Percentiles rank a stretch among this genome's conserved stretches.
phyloP scores from a whole-genome alignment of 2,888 invertebrate genomes.

The Tinea trinotella region DNA sequence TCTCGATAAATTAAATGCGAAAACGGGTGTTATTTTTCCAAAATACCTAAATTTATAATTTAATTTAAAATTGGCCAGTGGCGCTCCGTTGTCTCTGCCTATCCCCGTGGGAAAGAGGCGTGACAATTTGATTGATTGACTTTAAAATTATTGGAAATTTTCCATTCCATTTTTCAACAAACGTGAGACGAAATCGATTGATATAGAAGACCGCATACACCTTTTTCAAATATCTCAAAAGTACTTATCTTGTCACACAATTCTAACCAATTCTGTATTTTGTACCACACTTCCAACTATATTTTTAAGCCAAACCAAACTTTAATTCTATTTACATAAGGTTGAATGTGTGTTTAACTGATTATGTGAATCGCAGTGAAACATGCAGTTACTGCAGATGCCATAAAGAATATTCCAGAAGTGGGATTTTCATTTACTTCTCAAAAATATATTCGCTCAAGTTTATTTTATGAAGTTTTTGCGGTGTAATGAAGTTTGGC shows the following conservation, averaged over 20 bases:
- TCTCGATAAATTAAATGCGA: too few species aligned
- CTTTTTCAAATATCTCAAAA: background rate
- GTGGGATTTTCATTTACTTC: background rate
- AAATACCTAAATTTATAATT: too few species aligned
- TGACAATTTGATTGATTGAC: too few species aligned
- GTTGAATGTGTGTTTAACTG: background rate
- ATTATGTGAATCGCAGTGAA: background rate
- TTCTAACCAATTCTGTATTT: background rate
- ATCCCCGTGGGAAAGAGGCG: too few species aligned
- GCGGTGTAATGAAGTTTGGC: background rate
- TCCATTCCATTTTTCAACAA: background rate
- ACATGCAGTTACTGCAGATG: slow-evolving; percentile 4
- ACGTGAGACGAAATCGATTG: background rate
- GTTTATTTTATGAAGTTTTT: background rate
- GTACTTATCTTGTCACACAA: slow-evolving; percentile 12
- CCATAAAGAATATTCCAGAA: slow-evolving; percentile 4
- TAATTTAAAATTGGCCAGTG: too few species aligned
- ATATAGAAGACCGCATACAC: background rate
- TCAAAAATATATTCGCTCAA: slow-evolving; percentile 4
- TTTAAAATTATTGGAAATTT: too few species aligned
- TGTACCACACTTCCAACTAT: background rate
- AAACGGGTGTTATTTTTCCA: too few species aligned
- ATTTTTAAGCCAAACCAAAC: background rate
- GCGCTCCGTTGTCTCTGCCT: too few species aligned
- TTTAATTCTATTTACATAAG: background rate